phyloP scores from a whole-genome alignment of 2,113 vertebrate species.

The Pluvialis apricaria region DNA sequence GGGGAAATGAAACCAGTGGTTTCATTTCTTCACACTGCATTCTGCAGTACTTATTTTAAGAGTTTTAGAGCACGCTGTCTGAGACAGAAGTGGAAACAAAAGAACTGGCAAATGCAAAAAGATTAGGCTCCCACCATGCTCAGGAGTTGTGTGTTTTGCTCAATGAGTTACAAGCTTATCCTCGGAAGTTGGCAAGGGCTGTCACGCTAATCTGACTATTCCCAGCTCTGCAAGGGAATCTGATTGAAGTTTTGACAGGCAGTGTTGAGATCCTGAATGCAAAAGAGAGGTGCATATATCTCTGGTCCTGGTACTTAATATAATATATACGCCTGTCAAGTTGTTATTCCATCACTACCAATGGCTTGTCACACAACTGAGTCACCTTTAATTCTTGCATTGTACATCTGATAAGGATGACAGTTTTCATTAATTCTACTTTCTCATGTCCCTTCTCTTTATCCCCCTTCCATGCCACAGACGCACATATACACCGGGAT shows the following conservation, averaged over 20 bases:
- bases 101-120: neutral
- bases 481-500: neutral
- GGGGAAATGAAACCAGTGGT: constrained; percentile 35
- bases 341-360: neutral
- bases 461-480: neutral
- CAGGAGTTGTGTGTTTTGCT: neutral
- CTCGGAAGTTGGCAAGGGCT: neutral
- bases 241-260: neutral
- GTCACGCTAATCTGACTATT: neutral
- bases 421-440: neutral
- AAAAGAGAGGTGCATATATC: neutral
- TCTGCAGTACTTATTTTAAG: constrained; percentile 20
- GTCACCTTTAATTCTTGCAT: neutral
- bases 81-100: neutral
- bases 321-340: neutral
- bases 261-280: neutral
- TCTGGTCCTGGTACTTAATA: neutral
- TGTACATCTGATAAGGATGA: neutral
- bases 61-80: neutral
- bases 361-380: neutral
- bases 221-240: neutral
- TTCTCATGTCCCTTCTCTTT: neutral
- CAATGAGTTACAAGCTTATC: neutral
- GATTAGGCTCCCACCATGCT: neutral
- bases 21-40: constrained; percentile 37